phyloP scores from a whole-genome alignment of 2,888 invertebrate species.

The Caenorhabditis virilis region DNA sequence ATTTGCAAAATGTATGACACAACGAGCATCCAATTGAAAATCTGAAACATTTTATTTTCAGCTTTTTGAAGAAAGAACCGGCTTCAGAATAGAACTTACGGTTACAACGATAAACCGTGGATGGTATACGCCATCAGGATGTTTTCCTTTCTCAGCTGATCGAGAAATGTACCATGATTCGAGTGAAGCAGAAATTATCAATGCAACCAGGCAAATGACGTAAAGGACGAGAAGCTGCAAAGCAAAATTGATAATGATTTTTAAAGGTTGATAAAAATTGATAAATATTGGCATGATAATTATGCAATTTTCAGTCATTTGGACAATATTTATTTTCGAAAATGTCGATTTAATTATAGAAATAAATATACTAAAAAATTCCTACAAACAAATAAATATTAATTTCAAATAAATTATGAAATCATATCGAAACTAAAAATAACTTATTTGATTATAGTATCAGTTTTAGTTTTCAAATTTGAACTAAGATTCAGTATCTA shows the following conservation, averaged over 20 bases:
- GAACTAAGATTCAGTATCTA: too few species aligned
- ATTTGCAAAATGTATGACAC: slow-evolving; percentile 36
- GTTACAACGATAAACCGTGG: slow-evolving; percentile 50
- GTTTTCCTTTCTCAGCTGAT: slow-evolving; percentile 18
- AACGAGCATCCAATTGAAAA: slow-evolving; percentile 49
- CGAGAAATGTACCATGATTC: slow-evolving; percentile 48
- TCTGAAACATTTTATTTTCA: slow-evolving; percentile 17
- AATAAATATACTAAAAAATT: too few species aligned
- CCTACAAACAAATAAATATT: too few species aligned
- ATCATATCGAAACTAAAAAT: too few species aligned
- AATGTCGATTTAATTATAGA: not conserved
- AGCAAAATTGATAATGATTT: slow-evolving; percentile 2
- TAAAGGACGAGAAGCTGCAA: slow-evolving; percentile 48
- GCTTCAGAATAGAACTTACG: slow-evolving; percentile 28
- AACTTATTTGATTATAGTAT: too few species aligned
- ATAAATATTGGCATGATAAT: too few species aligned
- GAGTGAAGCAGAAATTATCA: slow-evolving; percentile 46
- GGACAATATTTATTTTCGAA: not conserved
- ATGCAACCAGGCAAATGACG: slow-evolving; percentile 34
- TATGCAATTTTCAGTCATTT: not conserved
- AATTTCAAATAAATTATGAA: too few species aligned
- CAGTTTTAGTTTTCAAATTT: too few species aligned
- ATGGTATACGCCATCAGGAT: slow-evolving; percentile 37
- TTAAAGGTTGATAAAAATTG: not conserved
- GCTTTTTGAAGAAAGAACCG: too few species aligned